phyloP scores from a whole-genome alignment of 2,113 vertebrate species.

The Nicator chloris region DNA sequence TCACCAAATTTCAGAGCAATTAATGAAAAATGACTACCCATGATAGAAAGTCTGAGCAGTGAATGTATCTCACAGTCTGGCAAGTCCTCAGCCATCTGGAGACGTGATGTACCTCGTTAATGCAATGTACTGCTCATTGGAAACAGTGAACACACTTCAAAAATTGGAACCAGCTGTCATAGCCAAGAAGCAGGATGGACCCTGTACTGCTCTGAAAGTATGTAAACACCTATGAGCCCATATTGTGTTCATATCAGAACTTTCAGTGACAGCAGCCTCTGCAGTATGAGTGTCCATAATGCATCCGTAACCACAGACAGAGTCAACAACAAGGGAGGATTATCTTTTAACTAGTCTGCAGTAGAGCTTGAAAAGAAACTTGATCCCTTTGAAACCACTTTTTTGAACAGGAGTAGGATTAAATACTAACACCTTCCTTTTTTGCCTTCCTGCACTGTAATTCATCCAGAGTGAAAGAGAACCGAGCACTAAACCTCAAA shows the following conservation, averaged over 20 bases:
- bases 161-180: background rate
- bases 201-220: background rate
- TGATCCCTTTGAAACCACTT: background rate
- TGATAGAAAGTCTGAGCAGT: background rate
- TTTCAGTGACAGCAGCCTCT: background rate
- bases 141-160: background rate
- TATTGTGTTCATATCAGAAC: background rate
- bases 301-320: background rate
- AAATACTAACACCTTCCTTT: background rate
- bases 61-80: background rate
- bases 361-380: background rate
- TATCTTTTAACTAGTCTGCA: background rate
- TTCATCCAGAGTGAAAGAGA: background rate
- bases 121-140: background rate
- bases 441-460: background rate
- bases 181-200: background rate
- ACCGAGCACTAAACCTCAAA: background rate
- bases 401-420: background rate
- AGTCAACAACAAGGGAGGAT: background rate
- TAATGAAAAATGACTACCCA: background rate
- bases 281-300: background rate
- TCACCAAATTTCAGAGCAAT: background rate
- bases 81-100: background rate
- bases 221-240: fast-evolving
- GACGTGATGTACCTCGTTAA: background rate